Evolutionary conservation across 2,113 vertebrate species (phyloP), one percentile per base, ranked within the genome.

Genomic region (Anarrhichthys ocellatus): DNA sequence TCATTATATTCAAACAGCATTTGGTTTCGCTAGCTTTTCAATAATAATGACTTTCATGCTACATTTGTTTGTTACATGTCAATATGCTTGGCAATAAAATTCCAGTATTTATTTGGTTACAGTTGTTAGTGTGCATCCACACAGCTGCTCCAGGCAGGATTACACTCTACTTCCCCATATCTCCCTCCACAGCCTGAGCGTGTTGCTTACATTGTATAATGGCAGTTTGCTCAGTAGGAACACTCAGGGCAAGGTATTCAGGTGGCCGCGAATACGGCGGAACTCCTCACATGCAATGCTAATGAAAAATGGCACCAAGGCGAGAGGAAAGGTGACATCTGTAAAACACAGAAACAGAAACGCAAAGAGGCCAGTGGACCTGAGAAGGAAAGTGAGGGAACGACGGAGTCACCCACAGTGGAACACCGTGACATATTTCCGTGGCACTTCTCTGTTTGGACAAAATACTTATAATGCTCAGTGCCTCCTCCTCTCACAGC

Each of bases 401-500:
- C 29, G 73, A 58, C 42, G 20, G 54, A 68, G 50, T 58, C 1
- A 2, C 52, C 63, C 62, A 42, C 63, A 36, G 65, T 58, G 38
- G 52, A 40, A 74, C 44, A 66, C 34, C 54, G 52, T 68, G 32
- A 79, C 20, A 22, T 56, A 48, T 82, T 27, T 79, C 59, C 73
- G 38, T 69, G 27, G 36, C 18, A 22, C 62, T 59, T 71, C 79
- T 76, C 58, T 64, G 9, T 73, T 56, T 78, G 52, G 11, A 84
- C 81, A 72, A 86, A 87, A 83, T 38, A 62, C 64, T 70, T 50
- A 4, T 50, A 78, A 88, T 59, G 20, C 74, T 83, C 52, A 62
- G 58, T 67, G 63, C 61, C 15, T 54, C n/a, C 9, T 78, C 61
- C 59, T 73, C 79, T 89, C 77, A 82, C 76, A 86, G 84, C 84